phyloP scores from a whole-genome alignment of 1,140 invertebrate genomes.

The Conus ventricosus region DNA sequence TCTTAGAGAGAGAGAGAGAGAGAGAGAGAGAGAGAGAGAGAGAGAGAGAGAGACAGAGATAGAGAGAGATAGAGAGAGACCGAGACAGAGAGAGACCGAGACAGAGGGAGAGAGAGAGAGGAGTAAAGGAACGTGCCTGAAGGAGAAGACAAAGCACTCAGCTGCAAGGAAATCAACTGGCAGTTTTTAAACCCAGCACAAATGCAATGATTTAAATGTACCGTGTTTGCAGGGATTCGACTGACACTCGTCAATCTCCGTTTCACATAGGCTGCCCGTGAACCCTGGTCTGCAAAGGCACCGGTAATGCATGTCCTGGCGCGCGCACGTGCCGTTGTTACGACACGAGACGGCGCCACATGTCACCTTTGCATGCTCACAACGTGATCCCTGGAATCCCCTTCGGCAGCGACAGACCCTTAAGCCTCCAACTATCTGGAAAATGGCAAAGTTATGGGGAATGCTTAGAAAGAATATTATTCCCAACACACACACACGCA shows the following conservation, averaged over 20 bases:
- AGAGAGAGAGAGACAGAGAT: not conserved
- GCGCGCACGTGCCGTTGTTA: slow-evolving; percentile 87
- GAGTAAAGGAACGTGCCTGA: too few relatives aligned
- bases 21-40: not conserved
- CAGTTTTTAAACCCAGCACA: not conserved
- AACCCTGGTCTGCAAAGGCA: slow-evolving; percentile 85
- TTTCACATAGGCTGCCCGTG: slow-evolving; percentile 54
- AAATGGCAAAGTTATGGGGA: not conserved
- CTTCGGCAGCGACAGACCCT: slow-evolving; percentile 55
- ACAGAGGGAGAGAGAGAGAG: too few relatives aligned
- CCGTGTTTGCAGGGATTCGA: slow-evolving; percentile 63
- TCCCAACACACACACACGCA: not conserved
- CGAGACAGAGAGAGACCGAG: too few relatives aligned
- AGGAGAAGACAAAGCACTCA: too few relatives aligned
- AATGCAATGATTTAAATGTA: slow-evolving; percentile 32
- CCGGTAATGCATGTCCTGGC: slow-evolving; percentile 72
- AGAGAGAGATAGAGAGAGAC: too few relatives aligned
- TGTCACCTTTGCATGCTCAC: slow-evolving; percentile 80
- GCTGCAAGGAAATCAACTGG: too few relatives aligned
- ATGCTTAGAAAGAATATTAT: too few relatives aligned
- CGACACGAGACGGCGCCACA: slow-evolving; percentile 88
- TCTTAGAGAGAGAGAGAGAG: slow-evolving; percentile 9
- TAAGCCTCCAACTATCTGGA: slow-evolving; percentile 81
- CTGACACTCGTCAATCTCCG: slow-evolving; percentile 54
- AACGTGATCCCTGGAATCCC: slow-evolving; percentile 55